phyloP scores from a whole-genome alignment of 2,113 vertebrate genomes.

The Phaethon lepturus region DNA sequence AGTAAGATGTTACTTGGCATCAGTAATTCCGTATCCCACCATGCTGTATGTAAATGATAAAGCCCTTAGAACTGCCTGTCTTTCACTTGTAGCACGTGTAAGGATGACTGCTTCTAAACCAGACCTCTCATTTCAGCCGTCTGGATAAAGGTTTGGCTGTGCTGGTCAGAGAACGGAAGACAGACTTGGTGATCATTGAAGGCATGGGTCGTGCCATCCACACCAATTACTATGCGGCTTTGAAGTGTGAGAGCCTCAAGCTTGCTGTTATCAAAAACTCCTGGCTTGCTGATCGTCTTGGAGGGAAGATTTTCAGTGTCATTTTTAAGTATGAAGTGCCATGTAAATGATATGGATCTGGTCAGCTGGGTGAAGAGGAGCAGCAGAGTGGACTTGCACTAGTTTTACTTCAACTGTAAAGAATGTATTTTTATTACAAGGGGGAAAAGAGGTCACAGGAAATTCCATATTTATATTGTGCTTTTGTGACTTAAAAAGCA shows the following conservation, averaged over 20 bases:
- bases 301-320: slow-evolving; percentile 95
- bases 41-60: fast-evolving
- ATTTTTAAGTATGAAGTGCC: slow-evolving; percentile 98
- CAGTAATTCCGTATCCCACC: background rate
- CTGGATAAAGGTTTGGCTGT: slow-evolving; percentile 90
- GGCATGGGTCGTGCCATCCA: slow-evolving; percentile 98
- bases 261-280: slow-evolving; percentile 96
- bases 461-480: slow-evolving; percentile 69
- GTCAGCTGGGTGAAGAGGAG: background rate
- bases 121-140: slow-evolving; percentile 76
- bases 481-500: slow-evolving; percentile 70
- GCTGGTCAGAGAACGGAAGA: slow-evolving; percentile 87
- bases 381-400: slow-evolving; percentile 58
- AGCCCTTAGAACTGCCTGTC: background rate
- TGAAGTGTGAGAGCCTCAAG: slow-evolving; percentile 95
- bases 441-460: slow-evolving; percentile 49
- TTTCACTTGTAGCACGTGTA: fast-evolving
- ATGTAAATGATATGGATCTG: slow-evolving; percentile 26
- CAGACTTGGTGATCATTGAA: slow-evolving; percentile 95
- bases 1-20: background rate
- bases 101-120: background rate
- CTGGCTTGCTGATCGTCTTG: slow-evolving; percentile 95
- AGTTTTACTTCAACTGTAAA: slow-evolving; percentile 67
- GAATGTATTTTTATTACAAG: slow-evolving; percentile 71
- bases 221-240: slow-evolving; percentile 91